Evolutionary conservation across 1,140 invertebrate genomes (phyloP).

Genomic region (Lasioglossum baleicum): DNA sequence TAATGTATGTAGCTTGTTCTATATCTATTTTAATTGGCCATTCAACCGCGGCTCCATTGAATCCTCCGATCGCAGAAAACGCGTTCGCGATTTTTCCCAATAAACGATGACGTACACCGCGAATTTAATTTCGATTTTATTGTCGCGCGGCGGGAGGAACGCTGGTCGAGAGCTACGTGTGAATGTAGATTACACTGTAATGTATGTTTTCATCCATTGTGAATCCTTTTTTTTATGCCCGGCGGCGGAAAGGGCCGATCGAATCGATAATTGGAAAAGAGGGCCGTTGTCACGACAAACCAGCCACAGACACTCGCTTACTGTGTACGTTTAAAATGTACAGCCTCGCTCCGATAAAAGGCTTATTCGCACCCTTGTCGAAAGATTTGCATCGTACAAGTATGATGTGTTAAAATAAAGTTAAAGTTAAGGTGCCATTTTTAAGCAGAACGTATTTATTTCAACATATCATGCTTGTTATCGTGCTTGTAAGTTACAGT

Average conservation of each 20-base stretch:
- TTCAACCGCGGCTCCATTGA: conserved; percentile 27
- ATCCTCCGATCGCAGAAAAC: conserved; percentile 22
- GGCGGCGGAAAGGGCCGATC: conserved; percentile 48
- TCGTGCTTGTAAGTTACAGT: no score
- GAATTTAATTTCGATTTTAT: conserved; percentile 37
- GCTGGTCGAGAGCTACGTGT: neutral
- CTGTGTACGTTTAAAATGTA: conserved; percentile 26
- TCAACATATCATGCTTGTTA: no score
- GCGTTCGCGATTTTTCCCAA: neutral
- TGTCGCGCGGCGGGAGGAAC: conserved; percentile 1
- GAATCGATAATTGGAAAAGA: conserved; percentile 66
- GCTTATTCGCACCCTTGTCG: conserved; percentile 51
- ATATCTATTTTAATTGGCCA: conserved; percentile 36
- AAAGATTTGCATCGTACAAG: conserved; percentile 44
- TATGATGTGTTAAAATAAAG: no score
- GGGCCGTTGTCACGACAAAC: conserved; percentile 53
- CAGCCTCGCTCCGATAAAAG: conserved; percentile 57
- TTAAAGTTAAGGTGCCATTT: no score
- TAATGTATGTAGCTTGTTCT: neutral
- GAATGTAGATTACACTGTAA: conserved; percentile 25
- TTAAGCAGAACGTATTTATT: no score
- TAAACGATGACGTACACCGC: conserved; percentile 21
- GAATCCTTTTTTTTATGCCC: conserved; percentile 30
- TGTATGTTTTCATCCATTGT: conserved; percentile 45
- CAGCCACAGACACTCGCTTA: conserved; percentile 43